phyloP scores from a whole-genome alignment of 2,888 invertebrate species.

The Theretra japonica region DNA sequence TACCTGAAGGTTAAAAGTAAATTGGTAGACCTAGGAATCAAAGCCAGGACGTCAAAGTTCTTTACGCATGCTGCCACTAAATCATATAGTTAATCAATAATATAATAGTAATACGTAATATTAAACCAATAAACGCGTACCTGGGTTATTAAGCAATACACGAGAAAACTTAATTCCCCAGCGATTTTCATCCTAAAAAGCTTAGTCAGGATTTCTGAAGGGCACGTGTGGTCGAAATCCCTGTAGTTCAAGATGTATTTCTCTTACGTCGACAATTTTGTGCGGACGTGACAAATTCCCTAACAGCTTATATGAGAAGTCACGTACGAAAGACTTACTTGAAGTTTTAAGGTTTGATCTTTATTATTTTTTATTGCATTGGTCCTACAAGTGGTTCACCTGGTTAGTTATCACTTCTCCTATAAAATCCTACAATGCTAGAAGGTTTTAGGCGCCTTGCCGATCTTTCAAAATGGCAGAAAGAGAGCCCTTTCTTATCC shows the following conservation, averaged over 20 bases:
- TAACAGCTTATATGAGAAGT: constrained; percentile 6
- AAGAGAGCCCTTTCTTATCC: fast-evolving
- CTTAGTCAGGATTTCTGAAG: neutral
- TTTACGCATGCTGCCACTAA: too few relatives aligned
- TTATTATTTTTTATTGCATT: too few relatives aligned
- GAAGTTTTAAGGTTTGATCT: neutral
- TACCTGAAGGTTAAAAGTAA: too few relatives aligned
- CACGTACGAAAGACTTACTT: neutral
- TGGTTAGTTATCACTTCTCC: too few relatives aligned
- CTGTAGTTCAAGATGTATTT: neutral
- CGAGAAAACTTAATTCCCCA: neutral
- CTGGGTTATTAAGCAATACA: neutral
- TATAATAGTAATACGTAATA: too few relatives aligned
- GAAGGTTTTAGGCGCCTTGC: too few relatives aligned
- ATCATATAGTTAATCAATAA: neutral
- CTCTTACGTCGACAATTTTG: constrained; percentile 3
- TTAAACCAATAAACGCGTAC: too few relatives aligned
- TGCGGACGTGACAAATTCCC: constrained; percentile 18
- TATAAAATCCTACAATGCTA: too few relatives aligned
- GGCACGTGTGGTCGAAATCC: constrained; percentile 18
- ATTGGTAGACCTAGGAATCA: too few relatives aligned
- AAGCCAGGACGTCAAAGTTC: too few relatives aligned
- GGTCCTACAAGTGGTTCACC: too few relatives aligned
- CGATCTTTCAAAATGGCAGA: too few relatives aligned
- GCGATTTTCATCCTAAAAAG: neutral